Evolutionary conservation across 1,140 invertebrate species (phyloP), one percentile per base, ranked within the genome.

Genomic region (Bombus breviceps): DNA sequence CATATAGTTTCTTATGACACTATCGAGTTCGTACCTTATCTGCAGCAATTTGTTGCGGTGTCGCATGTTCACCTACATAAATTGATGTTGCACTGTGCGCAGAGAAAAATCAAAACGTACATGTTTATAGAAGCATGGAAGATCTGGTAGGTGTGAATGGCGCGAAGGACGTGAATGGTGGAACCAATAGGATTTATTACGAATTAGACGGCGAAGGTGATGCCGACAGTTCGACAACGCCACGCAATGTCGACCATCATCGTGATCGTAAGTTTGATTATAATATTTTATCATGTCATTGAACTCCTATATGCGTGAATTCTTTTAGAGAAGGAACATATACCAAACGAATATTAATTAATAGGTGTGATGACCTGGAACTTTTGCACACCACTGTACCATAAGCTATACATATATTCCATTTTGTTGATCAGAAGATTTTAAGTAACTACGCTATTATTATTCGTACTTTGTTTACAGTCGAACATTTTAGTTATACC

Each of bases 201-300:
- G 94, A 93, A 68, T 57, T 94, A 69, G 93, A 92, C 12, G 88
- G 86, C 18, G 92, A 95, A 62, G 94, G 92, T 8, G 95, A 95
- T 75, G 93, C 93, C 2, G 95, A 95, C 59, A 95, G 95, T 76
- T 93, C 93, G 13, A 94, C 92, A 59, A 95, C 92, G 47, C 92
- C 92, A 34, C 91, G 93, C 37, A 86, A 90, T 10, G 79, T 90
- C 32, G 94, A 94, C 74, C 92, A 92, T 75, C 91, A 91, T 62
- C 90, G 92, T 5, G 91, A 94, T 47, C 91, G 94, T 95, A 90
- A 95, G 94, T 94, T 79, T n/a, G 1, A 81, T 71, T 41, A 37
- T 57, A 22, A 83, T 74, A 39, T 62, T 57, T 66, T n/a, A 62
- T 74, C 18, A 53, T 8, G 18, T 53, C 47, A 8, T 53, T 53